Percentiles rank a stretch among this genome's conserved stretches.
Evolutionary conservation across 2,888 invertebrate genomes (phyloP).

Genomic region (Ditula angustiorana): DNA sequence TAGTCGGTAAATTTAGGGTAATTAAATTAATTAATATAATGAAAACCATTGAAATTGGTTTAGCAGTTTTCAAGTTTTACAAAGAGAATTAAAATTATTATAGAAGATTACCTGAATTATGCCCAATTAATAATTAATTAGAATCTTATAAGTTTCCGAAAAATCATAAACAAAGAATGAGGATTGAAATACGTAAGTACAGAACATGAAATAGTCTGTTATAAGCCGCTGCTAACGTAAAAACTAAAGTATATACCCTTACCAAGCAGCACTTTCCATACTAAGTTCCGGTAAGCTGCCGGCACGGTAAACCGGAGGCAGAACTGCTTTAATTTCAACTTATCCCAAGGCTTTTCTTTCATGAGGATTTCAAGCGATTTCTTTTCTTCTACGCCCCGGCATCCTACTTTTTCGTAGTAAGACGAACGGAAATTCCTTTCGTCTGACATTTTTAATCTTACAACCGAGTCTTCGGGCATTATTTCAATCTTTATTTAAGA

Average conservation of each 20-base stretch:
- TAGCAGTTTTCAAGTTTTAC: too few species aligned
- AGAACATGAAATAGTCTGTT: neutral
- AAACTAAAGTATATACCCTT: constrained; percentile 43
- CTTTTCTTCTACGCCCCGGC: constrained; percentile 95
- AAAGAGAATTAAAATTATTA: too few species aligned
- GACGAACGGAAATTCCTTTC: constrained; percentile 93
- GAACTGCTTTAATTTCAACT: constrained; percentile 92
- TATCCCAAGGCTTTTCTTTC: constrained; percentile 93
- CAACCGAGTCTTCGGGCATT: constrained; percentile 33
- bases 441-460: constrained; percentile 78
- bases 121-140: neutral
- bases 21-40: too few species aligned
- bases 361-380: constrained; percentile 95
- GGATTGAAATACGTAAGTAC: neutral
- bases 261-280: constrained; percentile 96
- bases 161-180: neutral
- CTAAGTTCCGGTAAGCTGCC: constrained; percentile 90
- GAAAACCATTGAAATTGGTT: too few species aligned
- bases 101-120: too few species aligned
- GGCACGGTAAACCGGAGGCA: constrained; percentile 94
- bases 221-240: neutral
- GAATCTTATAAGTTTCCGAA: neutral
- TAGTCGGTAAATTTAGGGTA: too few species aligned
- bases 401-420: constrained; percentile 95
- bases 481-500: constrained; percentile 21